Evolutionary conservation across 2,888 invertebrate genomes (phyloP).

Genomic region (Cephus pygmeus): DNA sequence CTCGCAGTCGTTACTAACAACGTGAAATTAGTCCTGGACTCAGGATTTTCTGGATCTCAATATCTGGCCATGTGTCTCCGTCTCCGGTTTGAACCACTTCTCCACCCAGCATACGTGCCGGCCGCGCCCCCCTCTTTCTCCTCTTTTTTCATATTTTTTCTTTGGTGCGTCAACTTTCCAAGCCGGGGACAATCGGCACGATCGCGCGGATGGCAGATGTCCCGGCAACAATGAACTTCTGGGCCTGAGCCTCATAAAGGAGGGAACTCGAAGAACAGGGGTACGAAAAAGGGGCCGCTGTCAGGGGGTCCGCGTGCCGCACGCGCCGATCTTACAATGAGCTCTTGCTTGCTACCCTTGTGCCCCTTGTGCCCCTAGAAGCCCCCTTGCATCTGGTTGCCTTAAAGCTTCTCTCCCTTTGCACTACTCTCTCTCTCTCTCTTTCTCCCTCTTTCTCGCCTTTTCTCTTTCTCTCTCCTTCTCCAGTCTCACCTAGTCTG

Average conservation of each 20-base stretch:
- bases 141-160: constrained; percentile 1
- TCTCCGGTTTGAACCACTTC: not conserved
- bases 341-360: constrained; percentile 51
- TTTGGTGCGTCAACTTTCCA: constrained; percentile 30
- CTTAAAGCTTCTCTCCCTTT: constrained; percentile 41
- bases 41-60: not conserved
- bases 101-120: not conserved
- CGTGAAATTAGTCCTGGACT: not conserved
- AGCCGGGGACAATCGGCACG: constrained; percentile 63
- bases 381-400: constrained; percentile 56
- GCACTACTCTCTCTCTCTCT: constrained; percentile 29
- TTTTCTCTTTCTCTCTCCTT: not conserved
- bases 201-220: constrained; percentile 63
- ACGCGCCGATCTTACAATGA: constrained; percentile 66
- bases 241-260: constrained; percentile 40
- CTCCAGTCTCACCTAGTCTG: not conserved
- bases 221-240: constrained; percentile 59
- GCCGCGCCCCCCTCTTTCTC: not conserved
- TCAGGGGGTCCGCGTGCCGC: constrained; percentile 60
- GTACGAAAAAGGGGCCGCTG: constrained; percentile 20
- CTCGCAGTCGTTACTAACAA: not conserved
- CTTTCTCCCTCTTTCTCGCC: not conserved
- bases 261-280: constrained; percentile 54
- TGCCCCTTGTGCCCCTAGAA: constrained; percentile 45
- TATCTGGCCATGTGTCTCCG: not conserved